Evolutionary conservation across 92 coral and sea anemone genomes (phyloP), one percentile per base, ranked within the genome.

Genomic region (Montipora capitata): DNA sequence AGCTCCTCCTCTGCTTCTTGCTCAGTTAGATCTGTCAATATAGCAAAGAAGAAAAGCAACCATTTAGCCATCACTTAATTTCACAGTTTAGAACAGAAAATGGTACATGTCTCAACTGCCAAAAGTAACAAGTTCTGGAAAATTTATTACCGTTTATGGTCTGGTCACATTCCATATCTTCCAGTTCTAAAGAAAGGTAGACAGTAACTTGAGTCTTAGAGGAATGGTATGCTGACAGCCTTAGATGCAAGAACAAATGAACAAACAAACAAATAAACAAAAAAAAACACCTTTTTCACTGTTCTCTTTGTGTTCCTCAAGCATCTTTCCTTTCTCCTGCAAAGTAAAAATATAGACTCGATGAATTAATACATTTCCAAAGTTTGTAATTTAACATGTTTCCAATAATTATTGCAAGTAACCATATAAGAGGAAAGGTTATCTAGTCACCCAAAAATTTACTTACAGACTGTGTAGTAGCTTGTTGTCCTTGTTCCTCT

Each of bases 1-100:
- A 78, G 66, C 58, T 81, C 90, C 12, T 94, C 94, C 42, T 90
- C 90, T 58, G 57, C 89, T 41, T 86, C 94, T 40, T 81, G 78
- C 75, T 73, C 38, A 73, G 10, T 35, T 62, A 65, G 79, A 44
- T 80, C 71, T 80, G 62, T 64, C 44, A 56, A 2, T 10, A 49
- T 11, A 64, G 13, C 10, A 45, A 2, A 16, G 10, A 9, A 35
- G 2, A 35, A 67, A 35, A 54, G 13, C 3, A 12, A 12, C 61
- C 10, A 48, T 48, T 5, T 38, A 27, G 40, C 11, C 7, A 4
- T 16, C 20, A 61, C 3, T 4, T 13, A n/a, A 11, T 58, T 10
- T 14, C 17, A 59, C 17, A 13, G 10, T 63, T 63, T 10, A 5
- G 10, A 63, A 16, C 39, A 16, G 6, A 63, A 63, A 63, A 63